Conservation (phyloP, 1,140 invertebrate species). For the Magallana ariakensis region DNA sequence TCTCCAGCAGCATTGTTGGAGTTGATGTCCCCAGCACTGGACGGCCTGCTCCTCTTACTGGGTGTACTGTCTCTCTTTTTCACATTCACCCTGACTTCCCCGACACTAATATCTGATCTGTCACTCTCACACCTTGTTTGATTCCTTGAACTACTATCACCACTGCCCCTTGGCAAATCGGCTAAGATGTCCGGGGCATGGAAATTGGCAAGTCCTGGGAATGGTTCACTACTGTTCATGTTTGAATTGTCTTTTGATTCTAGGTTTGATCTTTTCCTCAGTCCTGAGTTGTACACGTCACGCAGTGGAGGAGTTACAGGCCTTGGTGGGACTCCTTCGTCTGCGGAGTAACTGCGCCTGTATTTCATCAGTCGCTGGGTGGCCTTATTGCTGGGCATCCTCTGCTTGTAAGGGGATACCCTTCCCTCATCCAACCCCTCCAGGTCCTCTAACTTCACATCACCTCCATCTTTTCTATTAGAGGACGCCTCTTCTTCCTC, state of each 20-base stretch:
- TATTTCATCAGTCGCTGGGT: conserved; percentile 36
- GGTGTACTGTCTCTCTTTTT: conserved; percentile 40
- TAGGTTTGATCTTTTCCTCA: neutral
- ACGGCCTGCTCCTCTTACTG: conserved; percentile 51
- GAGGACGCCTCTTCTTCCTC: conserved; percentile 12
- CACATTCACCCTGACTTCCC: conserved; percentile 55
- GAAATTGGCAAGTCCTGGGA: conserved; percentile 8
- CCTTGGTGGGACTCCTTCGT: conserved; percentile 42
- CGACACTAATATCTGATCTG: conserved; percentile 54
- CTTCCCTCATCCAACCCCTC: conserved; percentile 39
- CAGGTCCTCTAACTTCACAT: conserved; percentile 39
- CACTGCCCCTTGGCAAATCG: conserved; percentile 47
- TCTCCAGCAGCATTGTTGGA: neutral
- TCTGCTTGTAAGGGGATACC: conserved; percentile 15
- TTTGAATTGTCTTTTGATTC: conserved; percentile 17
- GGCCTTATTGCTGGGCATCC: neutral
- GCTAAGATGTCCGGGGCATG: conserved; percentile 16
- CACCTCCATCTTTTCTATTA: conserved; percentile 11
- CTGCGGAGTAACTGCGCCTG: conserved; percentile 48
- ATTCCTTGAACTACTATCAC: conserved; percentile 22
- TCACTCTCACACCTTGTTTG: conserved; percentile 4
- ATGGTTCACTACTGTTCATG: neutral
- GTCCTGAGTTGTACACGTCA: neutral
- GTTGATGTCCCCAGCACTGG: conserved; percentile 60
- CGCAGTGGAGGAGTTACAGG: conserved; percentile 9